phyloP scores from a whole-genome alignment of 2,797 vertebrate genomes.

The Erpetoichthys calabaricus region DNA sequence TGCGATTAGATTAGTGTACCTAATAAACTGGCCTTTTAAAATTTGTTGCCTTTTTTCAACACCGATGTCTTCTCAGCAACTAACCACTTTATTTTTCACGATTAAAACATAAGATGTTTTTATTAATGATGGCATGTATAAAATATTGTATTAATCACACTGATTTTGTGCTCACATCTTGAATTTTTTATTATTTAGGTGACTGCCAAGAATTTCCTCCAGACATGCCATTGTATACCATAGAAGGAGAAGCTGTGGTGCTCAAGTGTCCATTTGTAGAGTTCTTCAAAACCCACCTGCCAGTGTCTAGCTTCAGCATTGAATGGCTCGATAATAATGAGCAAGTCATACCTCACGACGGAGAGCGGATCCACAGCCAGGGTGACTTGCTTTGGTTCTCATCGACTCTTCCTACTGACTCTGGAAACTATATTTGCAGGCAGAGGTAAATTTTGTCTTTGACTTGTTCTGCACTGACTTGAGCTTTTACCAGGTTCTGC shows the following conservation, averaged over 20 bases:
- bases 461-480: too few relatives aligned
- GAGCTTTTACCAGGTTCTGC: too few relatives aligned
- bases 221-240: slow-evolving; percentile 24
- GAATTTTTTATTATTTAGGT: slow-evolving; percentile 16
- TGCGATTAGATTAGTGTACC: too few relatives aligned
- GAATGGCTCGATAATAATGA: slow-evolving; percentile 32
- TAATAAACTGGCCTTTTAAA: too few relatives aligned
- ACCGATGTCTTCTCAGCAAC: too few relatives aligned
- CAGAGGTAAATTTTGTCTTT: slow-evolving; percentile 44
- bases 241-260: slow-evolving; percentile 57
- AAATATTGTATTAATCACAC: too few relatives aligned
- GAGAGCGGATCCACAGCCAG: slow-evolving; percentile 28
- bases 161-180: too few relatives aligned
- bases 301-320: slow-evolving; percentile 16
- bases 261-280: slow-evolving; percentile 45
- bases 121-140: too few relatives aligned
- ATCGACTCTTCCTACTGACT: slow-evolving; percentile 53
- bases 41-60: too few relatives aligned
- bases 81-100: too few relatives aligned
- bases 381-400: slow-evolving; percentile 60
- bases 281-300: slow-evolving; percentile 23
- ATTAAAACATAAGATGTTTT: too few relatives aligned
- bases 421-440: slow-evolving; percentile 64
- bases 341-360: slow-evolving; percentile 11
- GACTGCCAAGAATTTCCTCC: slow-evolving; percentile 24